phyloP scores from a whole-genome alignment of 2,797 vertebrate species.

The Prunella strophiata region DNA sequence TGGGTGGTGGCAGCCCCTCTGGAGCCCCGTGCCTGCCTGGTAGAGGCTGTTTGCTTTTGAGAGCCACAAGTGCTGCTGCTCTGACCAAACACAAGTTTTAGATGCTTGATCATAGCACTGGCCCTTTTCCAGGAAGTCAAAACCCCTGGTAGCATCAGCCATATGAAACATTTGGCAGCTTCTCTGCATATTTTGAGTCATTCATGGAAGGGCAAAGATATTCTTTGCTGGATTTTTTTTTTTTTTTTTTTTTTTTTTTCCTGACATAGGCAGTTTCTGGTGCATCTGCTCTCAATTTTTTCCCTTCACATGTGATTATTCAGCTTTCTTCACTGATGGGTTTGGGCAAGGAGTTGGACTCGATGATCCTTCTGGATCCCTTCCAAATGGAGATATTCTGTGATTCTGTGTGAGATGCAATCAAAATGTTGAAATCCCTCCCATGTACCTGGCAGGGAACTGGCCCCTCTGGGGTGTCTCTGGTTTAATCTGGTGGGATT shows the following conservation, averaged over 20 bases:
- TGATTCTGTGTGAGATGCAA: not conserved
- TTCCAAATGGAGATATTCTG: not conserved
- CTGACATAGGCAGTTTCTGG: not conserved
- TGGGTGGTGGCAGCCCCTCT: not conserved
- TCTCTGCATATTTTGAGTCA: not conserved
- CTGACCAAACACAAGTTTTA: not conserved
- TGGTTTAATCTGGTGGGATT: not conserved
- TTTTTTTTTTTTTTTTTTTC: not conserved
- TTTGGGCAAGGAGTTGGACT: not conserved
- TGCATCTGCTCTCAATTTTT: not conserved
- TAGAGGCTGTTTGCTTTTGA: not conserved
- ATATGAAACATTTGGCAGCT: not conserved
- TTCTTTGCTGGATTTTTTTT: not conserved
- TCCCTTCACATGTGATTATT: not conserved
- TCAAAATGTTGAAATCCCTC: not conserved
- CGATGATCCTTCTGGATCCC: fast-evolving
- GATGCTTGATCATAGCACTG: not conserved
- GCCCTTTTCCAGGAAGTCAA: not conserved
- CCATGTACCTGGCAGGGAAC: not conserved
- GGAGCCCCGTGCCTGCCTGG: fast-evolving
- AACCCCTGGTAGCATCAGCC: not conserved
- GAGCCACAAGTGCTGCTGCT: not conserved
- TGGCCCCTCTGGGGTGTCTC: not conserved
- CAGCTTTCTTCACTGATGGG: not conserved
- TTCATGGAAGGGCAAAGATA: not conserved